Percentiles rank a stretch among this genome's conserved stretches.
phyloP scores from a whole-genome alignment of 2,113 vertebrate species.

The Castor canadensis region DNA sequence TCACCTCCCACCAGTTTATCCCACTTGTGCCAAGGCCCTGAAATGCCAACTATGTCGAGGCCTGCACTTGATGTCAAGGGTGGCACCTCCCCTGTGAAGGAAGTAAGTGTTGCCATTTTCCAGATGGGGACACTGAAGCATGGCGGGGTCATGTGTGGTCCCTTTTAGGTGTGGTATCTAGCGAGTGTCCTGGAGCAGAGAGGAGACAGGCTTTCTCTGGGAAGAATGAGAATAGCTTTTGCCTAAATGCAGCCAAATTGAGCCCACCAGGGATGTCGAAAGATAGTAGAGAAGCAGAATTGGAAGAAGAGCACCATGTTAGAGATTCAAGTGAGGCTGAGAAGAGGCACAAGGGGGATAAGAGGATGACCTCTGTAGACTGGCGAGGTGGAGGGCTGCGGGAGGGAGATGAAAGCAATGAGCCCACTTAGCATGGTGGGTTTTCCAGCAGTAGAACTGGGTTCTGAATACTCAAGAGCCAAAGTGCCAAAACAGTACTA shows the following conservation, averaged over 20 bases:
- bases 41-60: slow-evolving; percentile 78
- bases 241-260: neutral
- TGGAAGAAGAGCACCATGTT: neutral
- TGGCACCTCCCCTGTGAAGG: slow-evolving; percentile 67
- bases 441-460: neutral
- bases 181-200: neutral
- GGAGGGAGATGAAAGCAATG: neutral
- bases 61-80: slow-evolving; percentile 77
- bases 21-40: slow-evolving; percentile 63
- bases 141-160: neutral
- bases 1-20: neutral
- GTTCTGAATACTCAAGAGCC: neutral
- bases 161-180: neutral
- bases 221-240: slow-evolving; percentile 13
- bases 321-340: neutral
- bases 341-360: neutral
- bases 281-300: neutral
- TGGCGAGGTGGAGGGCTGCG: neutral
- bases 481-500: neutral
- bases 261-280: neutral
- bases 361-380: neutral
- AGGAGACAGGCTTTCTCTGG: neutral
- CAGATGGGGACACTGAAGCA: neutral
- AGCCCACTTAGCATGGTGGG: neutral
- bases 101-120: slow-evolving; percentile 66